Percentiles rank a stretch among this genome's conserved stretches.
Evolutionary conservation across 1,140 invertebrate species (phyloP).

Genomic region (Euwallacea similis): DNA sequence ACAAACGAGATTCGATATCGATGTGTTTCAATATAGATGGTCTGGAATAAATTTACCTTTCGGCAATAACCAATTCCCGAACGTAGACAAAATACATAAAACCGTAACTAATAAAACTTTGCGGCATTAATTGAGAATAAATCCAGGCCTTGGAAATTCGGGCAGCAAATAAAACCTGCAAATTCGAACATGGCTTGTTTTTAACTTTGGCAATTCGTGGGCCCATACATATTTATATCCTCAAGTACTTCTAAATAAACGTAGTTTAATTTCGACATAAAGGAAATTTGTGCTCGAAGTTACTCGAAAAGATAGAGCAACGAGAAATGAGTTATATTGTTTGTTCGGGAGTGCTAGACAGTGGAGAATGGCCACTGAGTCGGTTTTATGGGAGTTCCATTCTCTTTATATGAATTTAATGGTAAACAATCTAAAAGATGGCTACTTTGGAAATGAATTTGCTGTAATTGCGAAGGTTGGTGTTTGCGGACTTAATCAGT

Average conservation of each 20-base stretch:
- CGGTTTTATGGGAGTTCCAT: conserved; percentile 1
- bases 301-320: conserved; percentile 5
- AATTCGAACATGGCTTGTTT: conserved; percentile 9
- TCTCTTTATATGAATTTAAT: conserved; percentile 1
- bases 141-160: conserved; percentile 1
- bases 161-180: conserved; percentile 9
- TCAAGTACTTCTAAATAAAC: conserved; percentile 8
- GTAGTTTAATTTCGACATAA: conserved; percentile 18
- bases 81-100: conserved; percentile 12
- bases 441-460: neutral
- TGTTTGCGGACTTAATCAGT: neutral
- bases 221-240: conserved; percentile 18
- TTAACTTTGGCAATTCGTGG: conserved; percentile 21
- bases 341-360: conserved; percentile 2
- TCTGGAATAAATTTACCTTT: conserved; percentile 5
- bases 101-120: conserved; percentile 10
- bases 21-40: neutral
- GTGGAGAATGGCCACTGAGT: neutral
- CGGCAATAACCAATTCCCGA: conserved; percentile 9
- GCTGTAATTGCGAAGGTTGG: neutral
- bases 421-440: neutral
- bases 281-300: conserved; percentile 12
- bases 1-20: neutral
- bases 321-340: conserved; percentile 8
- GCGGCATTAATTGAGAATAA: conserved; percentile 20